Conservation (phyloP, 2,797 vertebrate species). For the Enteromius radiatus region DNA sequence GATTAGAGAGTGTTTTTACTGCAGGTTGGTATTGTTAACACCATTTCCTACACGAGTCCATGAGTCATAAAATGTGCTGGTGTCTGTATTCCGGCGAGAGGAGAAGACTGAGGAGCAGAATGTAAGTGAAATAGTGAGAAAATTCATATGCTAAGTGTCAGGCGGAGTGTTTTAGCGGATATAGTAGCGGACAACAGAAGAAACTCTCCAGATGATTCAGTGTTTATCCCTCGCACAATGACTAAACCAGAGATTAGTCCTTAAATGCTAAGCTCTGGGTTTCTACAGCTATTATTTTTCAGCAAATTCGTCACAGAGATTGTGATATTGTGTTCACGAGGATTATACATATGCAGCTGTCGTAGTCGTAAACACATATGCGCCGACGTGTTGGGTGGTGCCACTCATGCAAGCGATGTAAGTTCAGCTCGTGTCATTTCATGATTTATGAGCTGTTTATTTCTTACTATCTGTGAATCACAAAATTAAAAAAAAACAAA, state of each 20-base stretch:
- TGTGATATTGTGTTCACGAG: conserved; percentile 39
- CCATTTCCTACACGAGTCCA: conserved; percentile 9
- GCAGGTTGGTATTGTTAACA: conserved; percentile 34
- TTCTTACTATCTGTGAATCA: not conserved
- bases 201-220: conserved; percentile 18
- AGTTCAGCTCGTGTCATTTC: not conserved
- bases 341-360: conserved; percentile 29
- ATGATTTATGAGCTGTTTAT: not conserved
- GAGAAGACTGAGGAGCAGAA: conserved; percentile 3
- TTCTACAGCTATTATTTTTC: conserved; percentile 29
- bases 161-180: conserved; percentile 7
- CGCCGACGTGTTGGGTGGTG: not conserved
- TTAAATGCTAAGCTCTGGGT: conserved; percentile 37
- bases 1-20: conserved; percentile 43
- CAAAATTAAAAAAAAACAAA: not conserved
- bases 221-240: conserved; percentile 27
- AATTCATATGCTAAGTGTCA: not conserved
- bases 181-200: conserved; percentile 5
- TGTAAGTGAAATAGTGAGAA: not conserved
- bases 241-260: conserved; percentile 31
- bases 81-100: conserved; percentile 1
- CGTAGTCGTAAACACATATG: not conserved
- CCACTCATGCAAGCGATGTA: not conserved
- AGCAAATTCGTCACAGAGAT: conserved; percentile 40
- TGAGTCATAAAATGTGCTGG: conserved; percentile 29